Conservation (phyloP, 2,113 vertebrate species). For the Erythrocebus patas region DNA sequence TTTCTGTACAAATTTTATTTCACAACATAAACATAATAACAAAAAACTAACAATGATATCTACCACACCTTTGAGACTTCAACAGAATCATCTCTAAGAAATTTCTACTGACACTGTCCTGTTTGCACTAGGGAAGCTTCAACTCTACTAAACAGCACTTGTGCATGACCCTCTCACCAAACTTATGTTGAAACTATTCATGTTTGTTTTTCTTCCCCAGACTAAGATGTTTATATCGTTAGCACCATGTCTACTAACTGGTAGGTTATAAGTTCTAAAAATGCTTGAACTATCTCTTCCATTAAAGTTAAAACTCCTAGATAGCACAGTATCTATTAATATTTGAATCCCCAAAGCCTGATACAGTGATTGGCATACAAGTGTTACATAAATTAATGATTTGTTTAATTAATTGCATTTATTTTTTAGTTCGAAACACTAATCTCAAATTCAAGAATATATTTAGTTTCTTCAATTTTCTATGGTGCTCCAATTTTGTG, state of each 20-base stretch:
- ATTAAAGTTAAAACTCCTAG: conserved; percentile 30
- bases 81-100: background rate
- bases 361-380: background rate
- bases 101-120: background rate
- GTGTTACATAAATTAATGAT: conserved; percentile 17
- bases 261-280: background rate
- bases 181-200: background rate
- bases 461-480: conserved; percentile 17
- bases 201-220: background rate
- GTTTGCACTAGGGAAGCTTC: background rate
- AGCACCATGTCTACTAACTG: background rate
- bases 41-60: background rate
- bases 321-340: background rate
- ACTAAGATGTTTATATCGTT: background rate
- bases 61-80: background rate
- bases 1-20: conserved; percentile 9
- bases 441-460: conserved; percentile 17
- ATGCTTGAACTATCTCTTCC: background rate
- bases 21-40: background rate
- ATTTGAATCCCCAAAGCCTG: background rate
- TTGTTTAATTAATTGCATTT: background rate
- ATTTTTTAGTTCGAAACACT: background rate
- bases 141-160: background rate
- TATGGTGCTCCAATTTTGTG: background rate
- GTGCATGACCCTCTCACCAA: background rate